A percentile compares a stretch with the other conserved stretches of the same genome.
Conservation (phyloP, 2,113 vertebrate species). For the Paraplagusia blochii region DNA sequence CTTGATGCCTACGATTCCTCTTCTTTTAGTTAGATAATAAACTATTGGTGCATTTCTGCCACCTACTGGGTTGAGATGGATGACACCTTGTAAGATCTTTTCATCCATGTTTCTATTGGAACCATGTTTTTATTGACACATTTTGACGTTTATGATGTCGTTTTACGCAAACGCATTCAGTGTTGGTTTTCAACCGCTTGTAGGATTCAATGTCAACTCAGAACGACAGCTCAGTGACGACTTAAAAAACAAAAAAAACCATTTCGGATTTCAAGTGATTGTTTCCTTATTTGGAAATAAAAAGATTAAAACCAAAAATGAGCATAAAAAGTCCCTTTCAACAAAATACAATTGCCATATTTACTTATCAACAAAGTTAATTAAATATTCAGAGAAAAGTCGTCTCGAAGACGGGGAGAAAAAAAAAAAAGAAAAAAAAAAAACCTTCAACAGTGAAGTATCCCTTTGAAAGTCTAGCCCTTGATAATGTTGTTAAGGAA, state of each 20-base stretch:
- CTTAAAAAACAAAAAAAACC: conserved; percentile 54
- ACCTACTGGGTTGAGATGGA: too few species aligned
- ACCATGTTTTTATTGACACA: too few species aligned
- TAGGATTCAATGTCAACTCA: conserved; percentile 59
- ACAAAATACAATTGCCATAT: conserved; percentile 66
- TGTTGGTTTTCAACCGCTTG: conserved; percentile 43
- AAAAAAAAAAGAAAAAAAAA: too few species aligned
- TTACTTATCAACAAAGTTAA: conserved; percentile 70
- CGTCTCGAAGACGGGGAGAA: conserved; percentile 18
- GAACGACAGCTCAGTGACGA: conserved; percentile 33
- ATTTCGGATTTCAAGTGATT: conserved; percentile 62
- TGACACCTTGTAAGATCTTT: too few species aligned
- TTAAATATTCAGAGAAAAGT: conserved; percentile 72
- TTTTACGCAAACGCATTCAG: conserved; percentile 24
- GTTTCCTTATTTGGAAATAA: conserved; percentile 49
- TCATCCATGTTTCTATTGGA: too few species aligned
- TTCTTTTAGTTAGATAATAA: too few species aligned
- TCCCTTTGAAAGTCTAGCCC: conserved; percentile 88
- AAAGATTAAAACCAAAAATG: conserved; percentile 27
- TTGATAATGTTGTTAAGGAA: conserved; percentile 82
- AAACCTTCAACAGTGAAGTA: conserved; percentile 82
- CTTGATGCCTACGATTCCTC: too few species aligned
- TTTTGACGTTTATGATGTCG: too few species aligned
- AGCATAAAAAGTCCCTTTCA: conserved; percentile 69
- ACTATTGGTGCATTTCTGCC: too few species aligned